Base-by-base conservation (phyloP, 2,797 vertebrate species). In the Pseudochirops cupreus region DNA sequence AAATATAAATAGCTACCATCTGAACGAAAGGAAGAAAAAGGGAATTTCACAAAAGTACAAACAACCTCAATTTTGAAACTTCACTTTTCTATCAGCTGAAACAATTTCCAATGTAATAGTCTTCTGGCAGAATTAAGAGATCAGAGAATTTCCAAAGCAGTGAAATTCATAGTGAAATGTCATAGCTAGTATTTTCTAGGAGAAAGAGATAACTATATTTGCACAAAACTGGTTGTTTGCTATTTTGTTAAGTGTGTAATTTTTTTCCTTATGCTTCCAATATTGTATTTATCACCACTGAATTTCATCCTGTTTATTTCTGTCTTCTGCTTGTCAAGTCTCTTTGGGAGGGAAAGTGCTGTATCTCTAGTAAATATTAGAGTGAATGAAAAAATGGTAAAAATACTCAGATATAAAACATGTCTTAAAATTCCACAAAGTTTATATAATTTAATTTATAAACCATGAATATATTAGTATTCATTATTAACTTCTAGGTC, bases 141-240 rank as follows among this genome's bases (percentile, higher is more conserved):
- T 11, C 26, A 50, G 39, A 87, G 21, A 46, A 87, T 26, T 87
- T 50, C 74, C 28, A 87, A 87, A 87, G 7, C 3, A 50, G 39
- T 93, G 94, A 74, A 95, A 57, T 56, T 31, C 93, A 11, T 89
- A 92, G 93, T 39, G 3, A 95, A 94, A 96, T 96, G 50, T 4
- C 31, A 97, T 57, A 95, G 14, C 92, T 90, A 93, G 91, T 94
- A 11, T 91, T 16, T 95, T 14, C 18, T 94, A 11, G n/a, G 92
- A 94, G 91, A 46, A 94, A 28, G 50, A 57, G 46, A 94, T 62
- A 46, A 24, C 31, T 82, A 91, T 29, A 33, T 2, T 74, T 28
- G 56, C 0, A 91, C 29, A 53, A 1, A 52, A 1, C 74, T 52
- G 92, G 92, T 91, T 16, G 53, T 57, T 94, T 95, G 91, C 67